Evolutionary conservation across 1,140 invertebrate genomes (phyloP), one percentile per base, ranked within the genome.

Genomic region (Ceratina japonica): DNA sequence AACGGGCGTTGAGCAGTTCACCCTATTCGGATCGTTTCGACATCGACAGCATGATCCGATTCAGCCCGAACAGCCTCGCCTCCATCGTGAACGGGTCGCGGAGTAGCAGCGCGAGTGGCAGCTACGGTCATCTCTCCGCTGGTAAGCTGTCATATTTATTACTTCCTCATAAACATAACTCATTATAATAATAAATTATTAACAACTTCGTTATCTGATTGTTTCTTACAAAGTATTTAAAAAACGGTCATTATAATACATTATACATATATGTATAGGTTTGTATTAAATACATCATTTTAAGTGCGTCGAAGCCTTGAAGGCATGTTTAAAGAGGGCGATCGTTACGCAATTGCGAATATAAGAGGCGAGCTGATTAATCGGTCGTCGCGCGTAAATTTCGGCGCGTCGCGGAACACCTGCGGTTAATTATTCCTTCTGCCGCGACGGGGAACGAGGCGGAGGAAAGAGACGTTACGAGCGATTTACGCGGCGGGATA

Each of bases 1-100:
- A 99, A 89, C 93, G 98, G 63, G 97, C 98, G 0, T 93, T 98
- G 0, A 98, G 98, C 63, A 97, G 97, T 90, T 99, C 98, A 16
- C 98, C 98, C 0, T 98, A 98, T 86, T 98, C 97, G 0, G 98
- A 99, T 90, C 97, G 97, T 15, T 95, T 98, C 87, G 98, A 99
- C 90, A 96, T 99, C 86, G 97, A 97, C 87, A 98, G 97, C 66
- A 97, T 99, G 94, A 98, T 99, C 85, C 94, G 98, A 80, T 97
- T 98, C 85, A 99, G 98, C 16, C 98, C 98, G 0, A 98, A 98
- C 83, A 98, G 97, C 54, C 92, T 99, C 75, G 96, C 96, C 24
- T 97, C 97, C n/a, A 95, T 98, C 63, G 96, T 98, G 85, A 97
- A 97, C 87, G 97, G 97, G 4, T 97, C 97, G 0, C 93, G 96